Percentiles rank a stretch among this genome's conserved stretches.
Evolutionary conservation across 2,797 vertebrate genomes (phyloP).

Genomic region (Synaphobranchus kaupii): DNA sequence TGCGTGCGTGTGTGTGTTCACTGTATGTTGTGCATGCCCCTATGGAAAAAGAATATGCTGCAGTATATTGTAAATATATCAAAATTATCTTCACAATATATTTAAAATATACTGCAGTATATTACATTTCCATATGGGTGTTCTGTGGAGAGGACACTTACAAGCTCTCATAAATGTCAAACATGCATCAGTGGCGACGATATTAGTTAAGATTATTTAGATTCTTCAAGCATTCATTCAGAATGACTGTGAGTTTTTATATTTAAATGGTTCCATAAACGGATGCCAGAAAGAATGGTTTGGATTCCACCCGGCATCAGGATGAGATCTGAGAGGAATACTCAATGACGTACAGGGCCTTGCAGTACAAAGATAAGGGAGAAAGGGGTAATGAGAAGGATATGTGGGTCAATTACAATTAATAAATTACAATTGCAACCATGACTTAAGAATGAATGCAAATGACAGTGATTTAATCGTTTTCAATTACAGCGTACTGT

Average conservation of each 20-base stretch:
- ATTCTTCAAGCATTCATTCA: constrained; percentile 50
- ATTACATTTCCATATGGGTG: too few relatives aligned
- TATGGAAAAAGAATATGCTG: too few relatives aligned
- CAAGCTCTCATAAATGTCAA: constrained; percentile 48
- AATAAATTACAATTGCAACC: constrained; percentile 75
- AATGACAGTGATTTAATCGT: constrained; percentile 78
- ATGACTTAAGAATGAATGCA: constrained; percentile 66
- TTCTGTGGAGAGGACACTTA: constrained; percentile 12
- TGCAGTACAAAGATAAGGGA: constrained; percentile 27
- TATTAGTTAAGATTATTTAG: constrained; percentile 56
- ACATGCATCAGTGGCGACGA: constrained; percentile 37
- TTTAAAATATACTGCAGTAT: too few relatives aligned
- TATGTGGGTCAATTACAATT: constrained; percentile 72
- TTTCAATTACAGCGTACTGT: constrained; percentile 65
- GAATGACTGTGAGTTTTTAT: constrained; percentile 39
- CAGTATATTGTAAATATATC: too few relatives aligned
- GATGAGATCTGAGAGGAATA: constrained; percentile 17
- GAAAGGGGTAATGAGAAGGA: constrained; percentile 50
- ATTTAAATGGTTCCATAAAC: constrained; percentile 53
- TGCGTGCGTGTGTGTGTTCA: constrained; percentile 41
- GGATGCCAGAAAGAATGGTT: constrained; percentile 42
- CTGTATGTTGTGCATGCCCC: not conserved
- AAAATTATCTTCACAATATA: too few relatives aligned
- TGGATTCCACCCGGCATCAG: constrained; percentile 23
- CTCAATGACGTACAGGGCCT: constrained; percentile 23